Conservation (phyloP, 2,113 vertebrate species). For the Sander lucioperca region DNA sequence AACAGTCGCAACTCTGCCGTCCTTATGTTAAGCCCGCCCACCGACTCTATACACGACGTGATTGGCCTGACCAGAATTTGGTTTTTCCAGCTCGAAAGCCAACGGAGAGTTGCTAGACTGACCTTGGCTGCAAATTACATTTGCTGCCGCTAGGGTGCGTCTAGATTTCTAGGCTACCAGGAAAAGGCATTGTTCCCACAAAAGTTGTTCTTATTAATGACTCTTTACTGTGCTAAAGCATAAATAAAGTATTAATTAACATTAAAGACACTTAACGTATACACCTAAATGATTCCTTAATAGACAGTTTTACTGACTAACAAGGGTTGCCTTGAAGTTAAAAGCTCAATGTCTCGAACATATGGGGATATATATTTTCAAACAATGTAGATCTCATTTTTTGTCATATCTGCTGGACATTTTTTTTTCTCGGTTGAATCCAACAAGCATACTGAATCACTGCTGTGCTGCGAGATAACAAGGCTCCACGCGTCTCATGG, state of each 20-base stretch:
- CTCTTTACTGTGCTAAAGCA: background rate
- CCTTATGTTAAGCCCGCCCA: too few species aligned
- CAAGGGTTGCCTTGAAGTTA: background rate
- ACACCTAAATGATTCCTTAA: background rate
- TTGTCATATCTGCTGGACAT: background rate
- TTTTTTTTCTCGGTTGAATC: background rate
- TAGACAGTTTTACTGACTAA: background rate
- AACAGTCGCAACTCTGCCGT: too few species aligned
- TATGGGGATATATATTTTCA: background rate
- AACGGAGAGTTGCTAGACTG: too few species aligned
- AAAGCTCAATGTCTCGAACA: background rate
- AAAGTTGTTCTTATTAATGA: background rate
- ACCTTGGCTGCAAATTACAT: too few species aligned
- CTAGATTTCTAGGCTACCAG: background rate
- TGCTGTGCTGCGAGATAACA: slow-evolving; percentile 36
- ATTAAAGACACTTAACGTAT: background rate
- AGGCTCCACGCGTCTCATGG: background rate
- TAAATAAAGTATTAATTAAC: background rate
- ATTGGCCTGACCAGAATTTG: too few species aligned
- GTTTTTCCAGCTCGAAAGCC: too few species aligned
- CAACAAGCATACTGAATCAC: background rate
- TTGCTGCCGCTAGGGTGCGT: too few species aligned
- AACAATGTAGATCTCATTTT: background rate
- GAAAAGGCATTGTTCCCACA: too few species aligned
- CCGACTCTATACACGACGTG: too few species aligned